These are phyloP conservation scores for Lytechinus pictus DNA, from an alignment of 35 echinoderm and acorn worm genomes.

Conservation along the genomic window DNA sequence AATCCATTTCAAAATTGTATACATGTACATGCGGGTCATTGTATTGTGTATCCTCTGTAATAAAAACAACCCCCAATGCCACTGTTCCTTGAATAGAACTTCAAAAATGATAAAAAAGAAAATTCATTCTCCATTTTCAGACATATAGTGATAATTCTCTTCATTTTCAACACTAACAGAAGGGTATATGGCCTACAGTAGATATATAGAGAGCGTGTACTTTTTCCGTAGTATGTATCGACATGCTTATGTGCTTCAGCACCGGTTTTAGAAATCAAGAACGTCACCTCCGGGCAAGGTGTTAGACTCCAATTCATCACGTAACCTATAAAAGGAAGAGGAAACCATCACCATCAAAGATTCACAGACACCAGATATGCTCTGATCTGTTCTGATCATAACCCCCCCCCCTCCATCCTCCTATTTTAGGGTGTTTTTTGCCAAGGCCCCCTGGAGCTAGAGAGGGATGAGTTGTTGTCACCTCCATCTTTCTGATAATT, in stretches of 20 bases:
- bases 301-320: conserved; percentile 39
- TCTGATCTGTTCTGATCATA: not conserved
- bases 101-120: too few relatives aligned
- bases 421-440: not conserved
- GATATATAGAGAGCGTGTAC: too few relatives aligned
- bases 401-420: not conserved
- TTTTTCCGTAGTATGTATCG: too few relatives aligned
- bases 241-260: not conserved
- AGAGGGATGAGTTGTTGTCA: not conserved
- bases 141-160: too few relatives aligned
- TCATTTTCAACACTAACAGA: too few relatives aligned
- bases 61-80: too few relatives aligned
- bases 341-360: not conserved
- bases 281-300: not conserved
- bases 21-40: too few relatives aligned
- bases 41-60: too few relatives aligned
- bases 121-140: too few relatives aligned
- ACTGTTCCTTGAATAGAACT: too few relatives aligned
- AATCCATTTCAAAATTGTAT: not conserved
- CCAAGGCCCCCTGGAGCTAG: not conserved
- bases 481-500: not conserved
- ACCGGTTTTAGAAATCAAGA: not conserved
- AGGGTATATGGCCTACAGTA: too few relatives aligned
- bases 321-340: not conserved
- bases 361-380: not conserved